These are phyloP conservation scores for Musca domestica DNA, from an alignment of 1,140 invertebrate species.

Conservation along the genomic window DNA sequence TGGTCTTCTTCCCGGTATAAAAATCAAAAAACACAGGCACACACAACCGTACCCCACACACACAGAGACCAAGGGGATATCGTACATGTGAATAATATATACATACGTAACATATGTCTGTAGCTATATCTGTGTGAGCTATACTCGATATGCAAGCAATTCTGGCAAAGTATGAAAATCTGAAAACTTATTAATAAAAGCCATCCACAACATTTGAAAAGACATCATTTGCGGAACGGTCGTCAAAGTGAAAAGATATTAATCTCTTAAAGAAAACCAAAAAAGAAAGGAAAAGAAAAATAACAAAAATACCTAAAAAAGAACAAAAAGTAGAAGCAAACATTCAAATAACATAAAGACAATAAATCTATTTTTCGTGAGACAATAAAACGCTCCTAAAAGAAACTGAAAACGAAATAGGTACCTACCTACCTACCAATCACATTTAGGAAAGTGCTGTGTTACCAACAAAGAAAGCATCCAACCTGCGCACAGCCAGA, in stretches of 20 bases:
- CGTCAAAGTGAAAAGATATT: slow-evolving; percentile 8
- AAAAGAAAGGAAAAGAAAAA: background rate
- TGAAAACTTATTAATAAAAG: slow-evolving; percentile 11
- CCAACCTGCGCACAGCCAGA: too few species aligned
- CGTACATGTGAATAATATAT: too few species aligned
- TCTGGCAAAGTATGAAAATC: slow-evolving; percentile 1
- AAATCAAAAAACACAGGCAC: too few species aligned
- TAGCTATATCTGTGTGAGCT: too few species aligned
- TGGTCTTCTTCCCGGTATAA: too few species aligned
- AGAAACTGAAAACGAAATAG: slow-evolving; percentile 21
- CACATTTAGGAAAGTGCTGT: too few species aligned
- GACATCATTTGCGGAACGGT: background rate
- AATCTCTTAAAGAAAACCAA: background rate
- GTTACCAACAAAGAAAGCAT: too few species aligned
- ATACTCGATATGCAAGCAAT: background rate
- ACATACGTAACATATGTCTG: too few species aligned
- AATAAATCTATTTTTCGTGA: background rate
- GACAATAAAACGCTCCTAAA: background rate
- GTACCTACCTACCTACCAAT: background rate
- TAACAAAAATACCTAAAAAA: background rate
- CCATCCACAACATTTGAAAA: background rate
- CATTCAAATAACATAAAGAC: background rate
- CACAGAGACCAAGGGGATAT: too few species aligned
- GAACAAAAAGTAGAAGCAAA: background rate
- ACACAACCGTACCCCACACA: too few species aligned